These are phyloP conservation scores for Xyrichtys novacula DNA, from an alignment of 2,797 vertebrate genomes.

Conservation along the genomic window DNA sequence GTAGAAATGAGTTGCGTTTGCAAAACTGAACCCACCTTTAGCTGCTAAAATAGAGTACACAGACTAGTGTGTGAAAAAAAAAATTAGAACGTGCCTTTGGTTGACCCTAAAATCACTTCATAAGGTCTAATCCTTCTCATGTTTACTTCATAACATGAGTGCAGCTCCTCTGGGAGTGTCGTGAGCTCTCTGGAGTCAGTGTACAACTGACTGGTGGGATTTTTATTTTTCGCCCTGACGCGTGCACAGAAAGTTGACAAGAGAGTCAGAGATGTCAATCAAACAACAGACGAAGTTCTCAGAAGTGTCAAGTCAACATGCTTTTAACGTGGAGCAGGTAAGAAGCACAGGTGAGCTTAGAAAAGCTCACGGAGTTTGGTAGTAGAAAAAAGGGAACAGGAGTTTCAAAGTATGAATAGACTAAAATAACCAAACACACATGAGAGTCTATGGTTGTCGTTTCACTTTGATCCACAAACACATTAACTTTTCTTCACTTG, in stretches of 20 bases:
- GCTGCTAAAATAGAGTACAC: not conserved
- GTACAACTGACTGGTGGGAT: too few species aligned
- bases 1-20: slow-evolving; percentile 43
- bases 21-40: slow-evolving; percentile 19
- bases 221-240: not conserved
- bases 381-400: not conserved
- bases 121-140: not conserved
- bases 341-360: not conserved
- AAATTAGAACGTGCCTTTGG: too few species aligned
- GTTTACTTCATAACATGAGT: not conserved
- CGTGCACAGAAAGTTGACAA: not conserved
- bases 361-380: not conserved
- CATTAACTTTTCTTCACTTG: too few species aligned
- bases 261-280: not conserved
- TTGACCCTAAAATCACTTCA: not conserved
- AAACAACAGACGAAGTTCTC: not conserved
- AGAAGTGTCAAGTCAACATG: not conserved
- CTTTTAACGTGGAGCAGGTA: not conserved
- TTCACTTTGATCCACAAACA: too few species aligned
- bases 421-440: not conserved
- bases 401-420: not conserved
- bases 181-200: not conserved
- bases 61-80: too few species aligned
- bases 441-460: not conserved
- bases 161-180: not conserved